phyloP scores from a whole-genome alignment of 1,140 invertebrate genomes.

The Bombus pyrosoma region DNA sequence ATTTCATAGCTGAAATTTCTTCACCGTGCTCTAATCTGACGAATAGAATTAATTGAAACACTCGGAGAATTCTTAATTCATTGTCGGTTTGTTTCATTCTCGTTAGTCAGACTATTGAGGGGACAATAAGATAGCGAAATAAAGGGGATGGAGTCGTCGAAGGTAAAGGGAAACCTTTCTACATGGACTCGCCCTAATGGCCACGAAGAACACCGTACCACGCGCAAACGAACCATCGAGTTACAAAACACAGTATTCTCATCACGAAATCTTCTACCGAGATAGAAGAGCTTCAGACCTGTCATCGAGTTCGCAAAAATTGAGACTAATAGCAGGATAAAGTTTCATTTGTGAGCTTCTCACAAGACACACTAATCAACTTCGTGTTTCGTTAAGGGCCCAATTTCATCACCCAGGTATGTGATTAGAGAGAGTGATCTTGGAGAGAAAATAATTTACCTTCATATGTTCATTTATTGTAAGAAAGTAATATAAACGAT shows the following conservation, averaged over 20 bases:
- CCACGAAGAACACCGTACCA: too few species aligned
- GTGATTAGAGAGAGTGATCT: too few species aligned
- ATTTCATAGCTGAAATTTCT: neutral
- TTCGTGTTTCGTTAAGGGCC: neutral
- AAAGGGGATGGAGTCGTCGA: neutral
- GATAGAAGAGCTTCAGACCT: too few species aligned
- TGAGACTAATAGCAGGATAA: too few species aligned
- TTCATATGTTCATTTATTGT: neutral
- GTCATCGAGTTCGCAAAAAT: neutral
- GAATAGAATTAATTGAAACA: conserved; percentile 15
- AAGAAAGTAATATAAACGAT: neutral
- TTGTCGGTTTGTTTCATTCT: neutral
- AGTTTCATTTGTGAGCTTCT: neutral
- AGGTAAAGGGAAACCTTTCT: neutral
- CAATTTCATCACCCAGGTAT: neutral
- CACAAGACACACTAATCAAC: too few species aligned
- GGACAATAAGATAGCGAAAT: neutral
- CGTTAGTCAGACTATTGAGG: neutral
- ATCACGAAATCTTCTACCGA: neutral
- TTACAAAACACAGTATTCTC: neutral
- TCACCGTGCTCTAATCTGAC: conserved; percentile 6
- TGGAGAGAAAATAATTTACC: neutral
- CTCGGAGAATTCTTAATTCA: neutral
- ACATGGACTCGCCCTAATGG: neutral
- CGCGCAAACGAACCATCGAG: neutral